These are phyloP conservation scores for Rattus rattus DNA, from an alignment of 2,113 vertebrate species.

Conservation along the genomic window DNA sequence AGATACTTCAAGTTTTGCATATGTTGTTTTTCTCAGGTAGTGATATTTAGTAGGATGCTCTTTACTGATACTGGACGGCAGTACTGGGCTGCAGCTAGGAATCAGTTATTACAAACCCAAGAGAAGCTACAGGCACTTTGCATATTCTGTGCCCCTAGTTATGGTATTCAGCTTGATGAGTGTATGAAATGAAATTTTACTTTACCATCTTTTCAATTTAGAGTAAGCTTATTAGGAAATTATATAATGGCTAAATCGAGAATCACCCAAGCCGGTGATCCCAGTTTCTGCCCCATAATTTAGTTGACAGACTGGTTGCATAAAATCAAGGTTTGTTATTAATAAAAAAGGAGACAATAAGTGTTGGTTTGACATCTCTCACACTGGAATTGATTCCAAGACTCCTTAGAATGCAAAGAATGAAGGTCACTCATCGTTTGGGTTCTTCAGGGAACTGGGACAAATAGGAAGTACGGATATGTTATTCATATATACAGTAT, in stretches of 20 bases:
- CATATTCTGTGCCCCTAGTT: no score
- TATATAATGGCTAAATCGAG: not conserved
- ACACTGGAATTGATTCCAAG: not conserved
- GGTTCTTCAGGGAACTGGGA: not conserved
- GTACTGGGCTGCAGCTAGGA: not conserved
- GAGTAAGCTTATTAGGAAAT: not conserved
- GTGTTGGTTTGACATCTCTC: not conserved
- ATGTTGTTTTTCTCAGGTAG: not conserved
- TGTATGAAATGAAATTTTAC: not conserved
- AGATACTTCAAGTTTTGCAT: not conserved
- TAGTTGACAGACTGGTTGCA: not conserved
- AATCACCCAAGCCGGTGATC: not conserved
- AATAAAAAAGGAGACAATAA: not conserved
- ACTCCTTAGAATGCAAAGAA: not conserved
- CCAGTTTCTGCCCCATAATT: not conserved
- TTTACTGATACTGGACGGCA: not conserved
- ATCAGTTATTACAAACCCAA: fast-evolving
- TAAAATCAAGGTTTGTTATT: not conserved
- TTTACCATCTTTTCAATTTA: not conserved
- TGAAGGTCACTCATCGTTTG: not conserved
- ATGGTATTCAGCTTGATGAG: not conserved
- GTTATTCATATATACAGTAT: not conserved
- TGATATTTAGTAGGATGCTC: no score
- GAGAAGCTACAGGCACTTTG: not conserved
- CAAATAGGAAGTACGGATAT: not conserved